Percentiles rank a stretch among this genome's conserved stretches.
Evolutionary conservation across 2,113 vertebrate species (phyloP).

Genomic region (Bucco capensis): DNA sequence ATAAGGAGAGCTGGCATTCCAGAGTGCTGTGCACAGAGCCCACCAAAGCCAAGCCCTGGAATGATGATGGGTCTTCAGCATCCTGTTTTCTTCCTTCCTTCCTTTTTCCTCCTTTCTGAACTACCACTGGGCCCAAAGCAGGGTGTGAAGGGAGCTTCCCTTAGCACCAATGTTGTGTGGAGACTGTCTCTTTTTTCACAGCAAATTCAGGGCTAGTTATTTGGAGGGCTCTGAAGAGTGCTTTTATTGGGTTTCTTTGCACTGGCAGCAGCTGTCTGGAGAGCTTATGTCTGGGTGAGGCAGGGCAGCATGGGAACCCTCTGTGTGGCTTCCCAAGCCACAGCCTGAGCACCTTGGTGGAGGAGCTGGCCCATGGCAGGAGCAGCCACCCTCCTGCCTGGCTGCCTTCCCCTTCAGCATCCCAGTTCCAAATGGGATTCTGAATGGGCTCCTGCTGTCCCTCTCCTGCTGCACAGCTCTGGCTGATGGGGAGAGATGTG

Average conservation of each 20-base stretch:
- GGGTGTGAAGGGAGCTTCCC: fast-evolving
- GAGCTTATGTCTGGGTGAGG: background rate
- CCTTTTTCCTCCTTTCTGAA: too few relatives aligned
- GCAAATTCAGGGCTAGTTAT: background rate
- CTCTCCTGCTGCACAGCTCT: background rate
- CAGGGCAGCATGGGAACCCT: background rate
- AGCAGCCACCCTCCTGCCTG: background rate
- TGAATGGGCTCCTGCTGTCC: background rate
- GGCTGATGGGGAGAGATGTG: background rate
- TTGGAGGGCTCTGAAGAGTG: background rate
- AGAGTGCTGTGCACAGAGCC: fast-evolving
- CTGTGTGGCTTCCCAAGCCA: background rate
- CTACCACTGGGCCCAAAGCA: background rate
- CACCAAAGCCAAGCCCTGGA: background rate
- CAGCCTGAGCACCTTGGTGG: background rate
- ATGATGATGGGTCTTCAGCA: background rate
- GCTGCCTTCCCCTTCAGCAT: background rate
- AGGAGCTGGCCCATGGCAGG: background rate
- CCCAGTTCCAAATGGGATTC: background rate
- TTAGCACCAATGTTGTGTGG: background rate
- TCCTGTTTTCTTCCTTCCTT: background rate
- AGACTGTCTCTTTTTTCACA: background rate
- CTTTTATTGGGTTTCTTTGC: background rate
- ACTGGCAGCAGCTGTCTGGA: background rate
- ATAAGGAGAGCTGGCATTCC: fast-evolving